These are phyloP conservation scores for Philotrypesis tridentata DNA, from an alignment of 1,140 invertebrate genomes.

Conservation along the genomic window DNA sequence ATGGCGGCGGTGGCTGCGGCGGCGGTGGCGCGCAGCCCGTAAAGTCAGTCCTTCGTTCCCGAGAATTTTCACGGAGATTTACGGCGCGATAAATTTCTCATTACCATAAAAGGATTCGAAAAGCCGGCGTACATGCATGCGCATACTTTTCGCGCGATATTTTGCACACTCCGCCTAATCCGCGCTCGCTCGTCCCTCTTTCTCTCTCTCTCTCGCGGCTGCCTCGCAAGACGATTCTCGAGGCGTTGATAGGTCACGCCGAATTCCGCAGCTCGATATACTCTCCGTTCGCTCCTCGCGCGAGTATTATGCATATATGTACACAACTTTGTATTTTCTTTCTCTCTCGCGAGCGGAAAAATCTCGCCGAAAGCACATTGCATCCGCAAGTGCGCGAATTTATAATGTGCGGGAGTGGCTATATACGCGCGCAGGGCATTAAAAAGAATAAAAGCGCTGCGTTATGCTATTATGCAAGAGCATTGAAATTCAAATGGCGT, in stretches of 20 bases:
- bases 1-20: too few relatives aligned
- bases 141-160: neutral
- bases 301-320: too few relatives aligned
- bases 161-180: neutral
- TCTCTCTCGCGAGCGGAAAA: neutral
- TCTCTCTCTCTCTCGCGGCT: too few relatives aligned
- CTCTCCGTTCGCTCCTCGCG: too few relatives aligned
- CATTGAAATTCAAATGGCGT: neutral
- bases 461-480: neutral
- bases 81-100: slow-evolving; percentile 2
- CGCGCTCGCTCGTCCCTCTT: too few relatives aligned
- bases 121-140: neutral
- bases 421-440: too few relatives aligned
- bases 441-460: neutral
- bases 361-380: neutral
- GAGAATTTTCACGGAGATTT: neutral
- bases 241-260: neutral
- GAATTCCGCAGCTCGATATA: neutral
- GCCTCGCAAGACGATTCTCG: neutral
- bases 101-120: slow-evolving; percentile 24
- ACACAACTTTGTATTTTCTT: neutral
- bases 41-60: neutral
- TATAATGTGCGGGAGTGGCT: neutral
- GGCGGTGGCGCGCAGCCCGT: too few relatives aligned
- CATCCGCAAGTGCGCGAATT: neutral